These are phyloP conservation scores for Dendroctonus valens DNA, from an alignment of 1,140 invertebrate genomes.

Conservation along the genomic window DNA sequence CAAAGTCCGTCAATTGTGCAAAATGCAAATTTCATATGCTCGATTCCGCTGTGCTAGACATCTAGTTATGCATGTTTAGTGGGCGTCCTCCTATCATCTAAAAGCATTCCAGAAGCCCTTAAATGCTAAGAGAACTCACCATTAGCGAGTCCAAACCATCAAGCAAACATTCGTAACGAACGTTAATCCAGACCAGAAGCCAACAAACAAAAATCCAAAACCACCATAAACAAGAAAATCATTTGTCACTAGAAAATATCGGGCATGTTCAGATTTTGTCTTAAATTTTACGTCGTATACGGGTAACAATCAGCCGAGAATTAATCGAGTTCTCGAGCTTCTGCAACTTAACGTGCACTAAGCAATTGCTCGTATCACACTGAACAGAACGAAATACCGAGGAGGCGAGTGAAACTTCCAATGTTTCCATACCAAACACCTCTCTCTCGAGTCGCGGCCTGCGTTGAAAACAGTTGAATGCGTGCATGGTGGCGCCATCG, in stretches of 20 bases:
- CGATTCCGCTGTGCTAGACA: no score
- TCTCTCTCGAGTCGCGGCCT: constrained; percentile 8
- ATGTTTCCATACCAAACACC: constrained; percentile 19
- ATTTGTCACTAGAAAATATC: constrained; percentile 2
- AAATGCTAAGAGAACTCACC: constrained; percentile 7
- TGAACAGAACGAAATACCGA: constrained; percentile 13
- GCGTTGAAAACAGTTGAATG: constrained; percentile 28
- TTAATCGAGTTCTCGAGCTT: constrained; percentile 3
- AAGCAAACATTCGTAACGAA: background rate
- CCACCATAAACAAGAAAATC: constrained; percentile 11
- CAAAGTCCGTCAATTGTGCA: no score
- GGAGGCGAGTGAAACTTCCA: constrained; percentile 11
- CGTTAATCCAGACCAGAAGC: constrained; percentile 17
- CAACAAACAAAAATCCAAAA: constrained; percentile 16
- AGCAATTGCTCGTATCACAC: constrained; percentile 22
- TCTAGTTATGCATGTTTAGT: no score
- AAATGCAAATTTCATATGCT: no score
- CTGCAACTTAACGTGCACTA: constrained; percentile 20
- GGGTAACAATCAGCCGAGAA: background rate
- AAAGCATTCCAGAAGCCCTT: background rate
- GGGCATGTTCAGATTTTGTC: no score
- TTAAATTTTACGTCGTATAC: no score
- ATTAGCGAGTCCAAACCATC: constrained; percentile 1
- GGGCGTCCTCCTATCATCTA: background rate
- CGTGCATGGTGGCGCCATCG: constrained; percentile 21